Evolutionary conservation across 1,140 invertebrate species (phyloP).

Genomic region (Philotrypesis tridentata): DNA sequence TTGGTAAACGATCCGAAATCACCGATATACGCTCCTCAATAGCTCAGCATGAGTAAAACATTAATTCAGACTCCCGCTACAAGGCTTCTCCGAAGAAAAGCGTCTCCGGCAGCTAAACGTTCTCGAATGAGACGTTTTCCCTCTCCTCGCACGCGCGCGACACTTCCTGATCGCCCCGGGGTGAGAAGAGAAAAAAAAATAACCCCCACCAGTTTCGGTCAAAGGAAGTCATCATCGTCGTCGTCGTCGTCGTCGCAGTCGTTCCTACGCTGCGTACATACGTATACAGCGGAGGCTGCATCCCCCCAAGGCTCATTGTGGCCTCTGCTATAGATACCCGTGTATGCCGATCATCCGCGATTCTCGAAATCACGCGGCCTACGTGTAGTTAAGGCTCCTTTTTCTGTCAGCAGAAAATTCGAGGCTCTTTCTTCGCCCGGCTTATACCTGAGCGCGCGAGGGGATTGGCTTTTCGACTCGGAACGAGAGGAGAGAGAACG

Average conservation of each 20-base stretch:
- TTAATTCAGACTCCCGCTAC: slow-evolving; percentile 21
- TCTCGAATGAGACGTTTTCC: slow-evolving; percentile 25
- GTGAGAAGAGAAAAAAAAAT: slow-evolving; percentile 14
- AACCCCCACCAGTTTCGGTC: background rate
- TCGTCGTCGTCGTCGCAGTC: background rate
- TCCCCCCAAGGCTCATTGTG: slow-evolving; percentile 29
- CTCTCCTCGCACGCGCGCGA: background rate
- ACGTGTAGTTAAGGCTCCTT: background rate
- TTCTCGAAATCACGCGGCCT: background rate
- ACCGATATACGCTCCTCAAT: slow-evolving; percentile 10
- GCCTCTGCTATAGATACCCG: background rate
- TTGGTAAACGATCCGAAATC: slow-evolving; percentile 19
- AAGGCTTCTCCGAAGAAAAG: slow-evolving; percentile 17
- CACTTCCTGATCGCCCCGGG: background rate
- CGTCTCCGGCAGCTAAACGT: slow-evolving; percentile 9
- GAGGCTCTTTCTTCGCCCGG: background rate
- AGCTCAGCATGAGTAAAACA: slow-evolving; percentile 32
- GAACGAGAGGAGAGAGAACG: background rate
- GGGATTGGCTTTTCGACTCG: slow-evolving; percentile 11
- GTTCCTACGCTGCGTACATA: slow-evolving; percentile 15
- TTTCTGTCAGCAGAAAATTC: background rate
- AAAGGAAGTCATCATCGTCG: slow-evolving; percentile 45
- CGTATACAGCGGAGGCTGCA: no score
- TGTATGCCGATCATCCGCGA: background rate
- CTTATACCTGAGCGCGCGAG: slow-evolving; percentile 7